Conservation (phyloP, 2,797 vertebrate species). For the Sebastes itinus region DNA sequence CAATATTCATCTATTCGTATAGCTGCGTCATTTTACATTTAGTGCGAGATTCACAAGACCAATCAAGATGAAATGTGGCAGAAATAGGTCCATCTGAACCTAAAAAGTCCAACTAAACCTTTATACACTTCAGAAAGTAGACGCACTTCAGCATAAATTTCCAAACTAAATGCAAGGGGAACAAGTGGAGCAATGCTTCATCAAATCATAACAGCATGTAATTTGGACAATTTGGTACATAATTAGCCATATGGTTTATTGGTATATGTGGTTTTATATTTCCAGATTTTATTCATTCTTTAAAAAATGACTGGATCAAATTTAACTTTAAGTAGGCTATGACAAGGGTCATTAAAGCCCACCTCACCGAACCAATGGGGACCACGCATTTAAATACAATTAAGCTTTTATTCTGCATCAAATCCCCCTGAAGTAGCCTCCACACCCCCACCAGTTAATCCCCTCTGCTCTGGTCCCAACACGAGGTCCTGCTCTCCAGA, state of each 20-base stretch:
- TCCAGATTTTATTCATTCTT: not conserved
- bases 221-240: not conserved
- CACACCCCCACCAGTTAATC: slow-evolving; percentile 36
- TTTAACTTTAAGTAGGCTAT: not conserved
- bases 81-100: not conserved
- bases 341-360: not conserved
- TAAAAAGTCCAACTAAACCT: not conserved
- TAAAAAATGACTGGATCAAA: not conserved
- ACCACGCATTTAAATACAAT: slow-evolving; percentile 48
- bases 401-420: slow-evolving; percentile 50
- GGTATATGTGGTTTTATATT: too few species aligned
- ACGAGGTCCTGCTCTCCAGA: slow-evolving; percentile 32
- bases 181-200: not conserved
- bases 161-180: too few species aligned
- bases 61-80: not conserved
- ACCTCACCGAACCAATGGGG: not conserved
- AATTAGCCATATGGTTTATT: not conserved
- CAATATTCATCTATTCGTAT: not conserved
- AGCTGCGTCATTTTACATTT: not conserved
- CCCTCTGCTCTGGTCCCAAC: slow-evolving; percentile 42
- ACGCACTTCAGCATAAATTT: not conserved
- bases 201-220: not conserved
- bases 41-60: not conserved
- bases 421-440: slow-evolving; percentile 37
- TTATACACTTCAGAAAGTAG: not conserved